Percentiles rank a stretch among this genome's conserved stretches.
Conservation (phyloP, 2,888 invertebrate genomes). For the Rhimphoctona megacephalus region DNA sequence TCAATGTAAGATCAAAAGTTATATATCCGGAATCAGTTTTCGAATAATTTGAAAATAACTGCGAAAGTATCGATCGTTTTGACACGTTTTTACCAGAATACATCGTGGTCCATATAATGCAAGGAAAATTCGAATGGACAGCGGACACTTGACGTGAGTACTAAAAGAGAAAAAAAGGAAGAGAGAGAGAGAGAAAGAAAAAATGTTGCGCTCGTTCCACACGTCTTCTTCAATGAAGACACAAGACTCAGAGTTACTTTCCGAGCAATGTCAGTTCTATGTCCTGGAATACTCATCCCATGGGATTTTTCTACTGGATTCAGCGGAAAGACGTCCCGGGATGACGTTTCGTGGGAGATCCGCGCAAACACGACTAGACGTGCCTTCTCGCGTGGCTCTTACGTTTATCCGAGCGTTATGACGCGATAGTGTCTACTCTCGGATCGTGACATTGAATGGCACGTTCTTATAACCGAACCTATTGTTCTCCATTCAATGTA, state of each 20-base stretch:
- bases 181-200: conserved; percentile 31
- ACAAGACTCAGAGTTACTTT: conserved; percentile 74
- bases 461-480: neutral
- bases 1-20: neutral
- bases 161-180: conserved; percentile 32
- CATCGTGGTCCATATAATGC: conserved; percentile 48
- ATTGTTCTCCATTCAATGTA: neutral
- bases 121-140: conserved; percentile 74
- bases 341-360: conserved; percentile 72
- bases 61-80: conserved; percentile 33
- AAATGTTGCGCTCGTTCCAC: conserved; percentile 69
- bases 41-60: conserved; percentile 31
- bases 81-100: conserved; percentile 51
- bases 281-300: conserved; percentile 80
- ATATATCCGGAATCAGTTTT: neutral
- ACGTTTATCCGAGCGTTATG: conserved; percentile 62
- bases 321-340: conserved; percentile 69
- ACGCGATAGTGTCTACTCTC: conserved; percentile 50
- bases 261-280: conserved; percentile 81
- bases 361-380: conserved; percentile 76
- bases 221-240: conserved; percentile 82
- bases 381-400: conserved; percentile 51
- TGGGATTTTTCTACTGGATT: conserved; percentile 75
- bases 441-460: conserved; percentile 43
- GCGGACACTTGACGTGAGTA: conserved; percentile 69